Percentiles rank a stretch among this genome's conserved stretches.
These are phyloP conservation scores for Potamarius usumacintae DNA, from an alignment of 2,113 vertebrate genomes.

Conservation along the genomic window DNA sequence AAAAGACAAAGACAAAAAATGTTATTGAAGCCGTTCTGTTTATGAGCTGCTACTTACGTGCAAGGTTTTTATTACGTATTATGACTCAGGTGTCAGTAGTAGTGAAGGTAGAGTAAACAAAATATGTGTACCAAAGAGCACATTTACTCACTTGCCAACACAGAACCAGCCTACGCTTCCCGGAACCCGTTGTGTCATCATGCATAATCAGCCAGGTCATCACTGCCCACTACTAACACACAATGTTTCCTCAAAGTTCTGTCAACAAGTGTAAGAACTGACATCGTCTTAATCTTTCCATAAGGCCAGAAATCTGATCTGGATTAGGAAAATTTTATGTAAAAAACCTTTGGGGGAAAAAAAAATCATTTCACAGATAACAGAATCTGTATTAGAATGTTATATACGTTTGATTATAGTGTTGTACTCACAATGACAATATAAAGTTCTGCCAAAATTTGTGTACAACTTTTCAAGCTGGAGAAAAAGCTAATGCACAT, in stretches of 20 bases:
- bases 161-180: conserved; percentile 24
- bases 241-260: conserved; percentile 37
- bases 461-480: conserved; percentile 7
- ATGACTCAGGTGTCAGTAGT: conserved; percentile 24
- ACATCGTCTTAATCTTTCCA: conserved; percentile 10
- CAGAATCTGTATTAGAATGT: background rate
- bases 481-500: background rate
- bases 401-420: background rate
- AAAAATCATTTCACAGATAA: background rate
- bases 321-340: background rate
- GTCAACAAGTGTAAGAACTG: conserved; percentile 32
- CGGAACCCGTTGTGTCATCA: conserved; percentile 48
- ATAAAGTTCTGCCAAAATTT: background rate
- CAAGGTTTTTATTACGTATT: background rate
- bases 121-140: conserved; percentile 26
- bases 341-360: background rate
- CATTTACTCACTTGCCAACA: conserved; percentile 41
- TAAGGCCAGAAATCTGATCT: conserved; percentile 31
- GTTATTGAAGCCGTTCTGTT: background rate
- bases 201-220: conserved; percentile 49
- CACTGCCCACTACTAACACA: conserved; percentile 48
- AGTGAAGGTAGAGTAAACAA: conserved; percentile 33
- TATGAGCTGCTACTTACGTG: background rate
- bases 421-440: background rate
- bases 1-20: background rate